Evolutionary conservation across 2,888 invertebrate genomes (phyloP).

Genomic region (Phrixothrix hirtus): DNA sequence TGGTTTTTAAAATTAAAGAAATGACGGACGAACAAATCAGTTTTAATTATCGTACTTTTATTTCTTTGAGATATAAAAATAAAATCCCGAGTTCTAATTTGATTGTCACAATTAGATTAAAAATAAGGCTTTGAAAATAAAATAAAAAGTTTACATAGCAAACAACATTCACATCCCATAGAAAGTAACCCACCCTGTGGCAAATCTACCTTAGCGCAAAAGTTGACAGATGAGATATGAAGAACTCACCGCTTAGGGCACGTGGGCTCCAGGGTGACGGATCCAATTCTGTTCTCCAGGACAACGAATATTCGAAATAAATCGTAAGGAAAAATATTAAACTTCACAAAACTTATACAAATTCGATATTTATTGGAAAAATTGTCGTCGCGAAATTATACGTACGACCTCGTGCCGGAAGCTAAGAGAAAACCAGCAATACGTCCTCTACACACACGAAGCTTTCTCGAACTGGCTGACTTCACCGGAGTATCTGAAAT

Average conservation of each 20-base stretch:
- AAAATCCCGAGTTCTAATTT: no score
- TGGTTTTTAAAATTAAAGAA: no score
- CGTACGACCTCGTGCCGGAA: conserved; percentile 34
- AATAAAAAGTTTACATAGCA: neutral
- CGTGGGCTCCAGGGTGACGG: conserved; percentile 54
- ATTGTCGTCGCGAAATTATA: neutral
- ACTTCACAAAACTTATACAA: conserved; percentile 14
- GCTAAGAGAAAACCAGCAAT: conserved; percentile 12
- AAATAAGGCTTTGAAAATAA: no score
- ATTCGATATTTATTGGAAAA: neutral
- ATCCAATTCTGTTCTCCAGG: conserved; percentile 47
- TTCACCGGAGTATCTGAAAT: conserved; percentile 35
- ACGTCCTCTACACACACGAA: conserved; percentile 31
- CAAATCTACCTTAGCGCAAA: conserved; percentile 16
- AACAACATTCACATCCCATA: conserved; percentile 7
- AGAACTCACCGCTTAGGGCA: conserved; percentile 52
- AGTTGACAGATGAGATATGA: conserved; percentile 29
- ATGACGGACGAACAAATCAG: no score
- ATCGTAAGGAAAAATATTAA: conserved; percentile 48
- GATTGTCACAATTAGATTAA: no score
- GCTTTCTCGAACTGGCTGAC: conserved; percentile 40
- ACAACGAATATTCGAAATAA: conserved; percentile 42
- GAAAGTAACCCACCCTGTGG: conserved; percentile 36
- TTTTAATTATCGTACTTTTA: no score
- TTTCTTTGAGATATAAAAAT: no score